phyloP scores from a whole-genome alignment of 2,888 invertebrate species.

The Caenorhabditis sp. region DNA sequence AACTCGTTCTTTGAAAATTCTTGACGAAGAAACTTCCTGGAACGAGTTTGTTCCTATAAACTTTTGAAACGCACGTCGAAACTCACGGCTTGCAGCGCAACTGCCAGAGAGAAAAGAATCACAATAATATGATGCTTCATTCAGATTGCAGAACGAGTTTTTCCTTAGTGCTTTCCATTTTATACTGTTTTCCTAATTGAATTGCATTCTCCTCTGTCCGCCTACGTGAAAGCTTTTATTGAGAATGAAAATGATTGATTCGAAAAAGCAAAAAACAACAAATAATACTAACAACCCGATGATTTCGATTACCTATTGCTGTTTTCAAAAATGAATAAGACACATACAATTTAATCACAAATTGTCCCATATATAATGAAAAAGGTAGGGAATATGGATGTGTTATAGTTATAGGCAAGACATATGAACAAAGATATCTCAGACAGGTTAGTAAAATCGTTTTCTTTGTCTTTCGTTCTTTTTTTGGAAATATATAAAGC shows the following conservation, averaged over 20 bases:
- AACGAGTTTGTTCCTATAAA: not conserved
- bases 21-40: slow-evolving; percentile 10
- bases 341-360: slow-evolving; percentile 5
- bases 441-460: slow-evolving; percentile 87
- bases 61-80: not conserved
- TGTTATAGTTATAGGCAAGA: too few relatives aligned
- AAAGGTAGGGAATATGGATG: too few relatives aligned
- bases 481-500: slow-evolving; percentile 93
- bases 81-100: too few relatives aligned
- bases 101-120: too few relatives aligned
- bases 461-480: slow-evolving; percentile 91
- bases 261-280: slow-evolving; percentile 10
- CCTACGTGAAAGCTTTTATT: slow-evolving; percentile 35
- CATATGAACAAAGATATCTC: too few relatives aligned
- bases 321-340: slow-evolving; percentile 6
- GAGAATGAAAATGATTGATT: not conserved
- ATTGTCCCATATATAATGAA: too few relatives aligned
- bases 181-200: too few relatives aligned
- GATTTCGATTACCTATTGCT: slow-evolving; percentile 14
- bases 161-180: too few relatives aligned
- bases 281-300: too few relatives aligned
- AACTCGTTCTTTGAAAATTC: slow-evolving; percentile 34
- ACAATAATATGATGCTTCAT: too few relatives aligned
- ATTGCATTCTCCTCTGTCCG: too few relatives aligned
- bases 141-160: too few relatives aligned